Conservation (phyloP, 2,888 invertebrate species). For the Diarsia dahlii region DNA sequence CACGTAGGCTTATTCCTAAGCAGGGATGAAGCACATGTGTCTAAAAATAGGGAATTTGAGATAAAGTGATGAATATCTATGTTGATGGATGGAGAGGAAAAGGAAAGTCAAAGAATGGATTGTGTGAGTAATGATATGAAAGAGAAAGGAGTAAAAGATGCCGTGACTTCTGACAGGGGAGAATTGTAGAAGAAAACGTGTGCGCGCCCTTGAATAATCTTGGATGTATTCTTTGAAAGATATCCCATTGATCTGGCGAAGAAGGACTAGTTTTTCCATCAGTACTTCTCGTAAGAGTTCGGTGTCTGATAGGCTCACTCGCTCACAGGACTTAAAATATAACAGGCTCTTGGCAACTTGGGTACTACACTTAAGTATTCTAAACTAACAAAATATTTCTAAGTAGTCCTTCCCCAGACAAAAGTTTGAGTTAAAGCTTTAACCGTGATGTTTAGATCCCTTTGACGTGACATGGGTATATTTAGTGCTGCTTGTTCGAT, state of each 20-base stretch:
- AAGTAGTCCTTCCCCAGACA: neutral
- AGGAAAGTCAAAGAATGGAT: no score
- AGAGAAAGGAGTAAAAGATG: no score
- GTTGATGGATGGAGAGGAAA: no score
- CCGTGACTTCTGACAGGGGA: no score
- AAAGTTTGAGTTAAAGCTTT: neutral
- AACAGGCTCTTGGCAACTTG: neutral
- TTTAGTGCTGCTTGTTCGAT: conserved; percentile 13
- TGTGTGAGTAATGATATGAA: no score
- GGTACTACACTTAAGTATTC: neutral
- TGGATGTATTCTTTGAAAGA: neutral
- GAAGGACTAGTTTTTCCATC: neutral
- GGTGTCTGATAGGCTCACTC: neutral
- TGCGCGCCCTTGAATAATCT: no score
- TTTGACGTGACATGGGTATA: conserved; percentile 18
- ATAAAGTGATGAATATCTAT: no score
- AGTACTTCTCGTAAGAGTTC: neutral
- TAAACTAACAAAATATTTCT: neutral
- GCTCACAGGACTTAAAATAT: neutral
- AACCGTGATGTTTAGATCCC: conserved; percentile 22
- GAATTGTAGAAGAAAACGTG: no score
- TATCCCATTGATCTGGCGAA: neutral
- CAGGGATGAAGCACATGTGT: no score
- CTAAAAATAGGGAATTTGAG: no score
- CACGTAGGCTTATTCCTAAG: no score